Conservation (phyloP, 2,113 vertebrate genomes). For the Apteryx mantelli region DNA sequence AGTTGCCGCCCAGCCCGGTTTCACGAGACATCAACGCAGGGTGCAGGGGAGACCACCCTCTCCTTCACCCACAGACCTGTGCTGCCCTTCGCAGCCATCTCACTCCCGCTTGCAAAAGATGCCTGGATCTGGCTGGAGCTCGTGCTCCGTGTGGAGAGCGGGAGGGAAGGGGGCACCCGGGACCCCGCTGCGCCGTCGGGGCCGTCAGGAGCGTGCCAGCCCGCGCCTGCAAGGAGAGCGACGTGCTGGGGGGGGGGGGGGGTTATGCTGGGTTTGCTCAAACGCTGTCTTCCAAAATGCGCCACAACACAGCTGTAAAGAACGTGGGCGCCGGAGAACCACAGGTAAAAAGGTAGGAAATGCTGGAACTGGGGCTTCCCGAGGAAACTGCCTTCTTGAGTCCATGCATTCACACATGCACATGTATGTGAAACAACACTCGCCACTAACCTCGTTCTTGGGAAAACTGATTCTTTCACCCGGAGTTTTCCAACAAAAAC, state of each 20-base stretch:
- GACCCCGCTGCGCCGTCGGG: too few species aligned
- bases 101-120: too few species aligned
- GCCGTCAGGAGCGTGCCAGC: too few species aligned
- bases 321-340: neutral
- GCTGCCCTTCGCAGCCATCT: too few species aligned
- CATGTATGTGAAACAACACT: neutral
- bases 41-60: too few species aligned
- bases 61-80: too few species aligned
- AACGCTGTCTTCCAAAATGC: neutral
- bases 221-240: too few species aligned
- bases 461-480: neutral
- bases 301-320: neutral
- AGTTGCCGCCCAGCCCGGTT: too few species aligned
- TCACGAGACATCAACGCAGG: too few species aligned
- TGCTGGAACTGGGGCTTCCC: neutral
- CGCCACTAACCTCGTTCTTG: neutral
- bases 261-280: neutral
- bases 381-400: neutral
- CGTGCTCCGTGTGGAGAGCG: too few species aligned
- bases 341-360: neutral
- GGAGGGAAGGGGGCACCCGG: too few species aligned
- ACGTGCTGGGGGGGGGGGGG: neutral
- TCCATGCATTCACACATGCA: rapidly evolving
- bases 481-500: neutral
- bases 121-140: too few species aligned